A percentile compares a stretch with the other conserved stretches of the same genome.
Evolutionary conservation across 1,140 invertebrate species (phyloP).

Genomic region (Apis dorsata): DNA sequence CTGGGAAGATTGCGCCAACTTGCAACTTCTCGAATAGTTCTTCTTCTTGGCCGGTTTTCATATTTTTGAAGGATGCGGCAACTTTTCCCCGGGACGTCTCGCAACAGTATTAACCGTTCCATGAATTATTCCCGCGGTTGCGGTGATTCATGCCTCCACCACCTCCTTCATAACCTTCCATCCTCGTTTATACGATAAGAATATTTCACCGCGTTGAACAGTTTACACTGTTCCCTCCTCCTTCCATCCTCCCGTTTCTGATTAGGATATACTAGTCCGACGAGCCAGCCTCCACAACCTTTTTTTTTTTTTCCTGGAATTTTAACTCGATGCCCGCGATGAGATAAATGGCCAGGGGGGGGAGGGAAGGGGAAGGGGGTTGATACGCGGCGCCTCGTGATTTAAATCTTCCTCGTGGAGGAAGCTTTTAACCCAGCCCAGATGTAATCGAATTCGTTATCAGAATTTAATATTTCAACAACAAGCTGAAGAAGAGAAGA

Average conservation of each 20-base stretch:
- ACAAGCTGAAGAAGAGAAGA: neutral
- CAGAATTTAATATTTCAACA: neutral
- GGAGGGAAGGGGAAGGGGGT: neutral
- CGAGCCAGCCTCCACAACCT: neutral
- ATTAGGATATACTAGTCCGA: neutral
- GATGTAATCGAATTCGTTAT: neutral
- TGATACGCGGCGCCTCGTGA: neutral
- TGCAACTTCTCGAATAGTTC: neutral
- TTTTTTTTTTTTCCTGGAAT: neutral
- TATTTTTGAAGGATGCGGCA: conserved; percentile 10
- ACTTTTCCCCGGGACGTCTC: conserved; percentile 4
- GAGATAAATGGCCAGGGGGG: too few relatives aligned
- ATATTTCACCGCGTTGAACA: conserved; percentile 23
- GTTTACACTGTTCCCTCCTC: neutral
- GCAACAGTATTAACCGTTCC: conserved; percentile 20
- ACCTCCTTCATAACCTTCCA: conserved; percentile 18
- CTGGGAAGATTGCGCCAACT: neutral
- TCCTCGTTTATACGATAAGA: conserved; percentile 27
- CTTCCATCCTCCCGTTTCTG: neutral
- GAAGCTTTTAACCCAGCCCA: neutral
- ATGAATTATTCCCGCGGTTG: conserved; percentile 36
- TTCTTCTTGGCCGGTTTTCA: neutral
- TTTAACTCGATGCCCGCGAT: neutral
- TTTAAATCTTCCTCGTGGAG: neutral
- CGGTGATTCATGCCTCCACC: conserved; percentile 15